Base-by-base conservation (phyloP, 2,797 vertebrate genomes). In the Argyrosomus regius region DNA sequence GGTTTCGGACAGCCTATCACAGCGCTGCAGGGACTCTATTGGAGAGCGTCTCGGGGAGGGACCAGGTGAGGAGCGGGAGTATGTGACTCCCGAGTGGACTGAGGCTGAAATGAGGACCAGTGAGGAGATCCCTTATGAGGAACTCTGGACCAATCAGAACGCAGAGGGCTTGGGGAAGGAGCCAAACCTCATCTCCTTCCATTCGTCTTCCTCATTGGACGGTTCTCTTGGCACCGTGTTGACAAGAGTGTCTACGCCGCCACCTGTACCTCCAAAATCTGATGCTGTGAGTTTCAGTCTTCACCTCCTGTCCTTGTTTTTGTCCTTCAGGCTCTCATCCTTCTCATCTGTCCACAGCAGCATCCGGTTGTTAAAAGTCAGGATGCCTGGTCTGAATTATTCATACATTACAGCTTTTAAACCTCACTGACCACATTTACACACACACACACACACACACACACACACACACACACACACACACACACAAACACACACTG, bases 51-150 rank as follows among this genome's bases (percentile, higher is more conserved):
- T 93, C 6, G 93, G 91, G 31, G 96, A 96, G 6, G 93, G 91
- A 5, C 91, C 93, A 4, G 92, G 91, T 48, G 94, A 95, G 45
- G 97, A 98, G 14, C 92, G 97, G 61, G 98, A 98, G 68, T 99
- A 99, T 48, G 80, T 97, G 93, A 97, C 94, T 11, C 97, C 98
- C 0, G 97, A 98, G 77, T 99, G 98, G 98, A 94, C 96, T 0
- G 93, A 96, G 54, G 94, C 92, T 5, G 93, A 96, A 22, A 94
- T 96, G 88, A 95, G 96, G 89, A 94, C 91, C 80, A 92, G 83
- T 58, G 96, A 97, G 83, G 98, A 99, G 89, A 98, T 98, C 77
- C 97, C 98, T 5, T 99, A 99, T 16, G 98, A 99, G 93, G 98
- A 99, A 91, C 96, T 99, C 24, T 99, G 98, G 98, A 94, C 96